These are phyloP conservation scores for Aphyosemion australe DNA, from an alignment of 2,113 vertebrate genomes.

Conservation along the genomic window DNA sequence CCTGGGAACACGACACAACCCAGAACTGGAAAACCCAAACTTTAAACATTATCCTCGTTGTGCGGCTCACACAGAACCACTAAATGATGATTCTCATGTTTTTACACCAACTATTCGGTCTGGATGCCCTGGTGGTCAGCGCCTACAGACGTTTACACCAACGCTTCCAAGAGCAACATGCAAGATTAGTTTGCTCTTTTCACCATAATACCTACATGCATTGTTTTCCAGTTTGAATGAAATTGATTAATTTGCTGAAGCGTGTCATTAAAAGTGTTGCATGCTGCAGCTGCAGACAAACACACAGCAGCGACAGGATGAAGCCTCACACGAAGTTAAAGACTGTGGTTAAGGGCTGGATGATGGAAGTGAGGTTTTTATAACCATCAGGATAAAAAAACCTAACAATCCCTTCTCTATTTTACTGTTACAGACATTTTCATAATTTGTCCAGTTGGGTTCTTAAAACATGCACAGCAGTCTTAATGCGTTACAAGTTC, in stretches of 20 bases:
- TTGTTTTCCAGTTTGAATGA: constrained; percentile 35
- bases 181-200: constrained; percentile 3
- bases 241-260: constrained; percentile 23
- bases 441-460: constrained; percentile 6
- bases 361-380: constrained; percentile 7
- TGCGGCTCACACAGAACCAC: constrained; percentile 40
- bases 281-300: constrained; percentile 35
- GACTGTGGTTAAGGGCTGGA: constrained; percentile 44
- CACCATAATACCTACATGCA: constrained; percentile 38
- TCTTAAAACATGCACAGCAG: constrained; percentile 1
- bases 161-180: constrained; percentile 43
- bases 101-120: constrained; percentile 38
- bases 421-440: constrained; percentile 19
- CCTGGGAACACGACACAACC: constrained; percentile 16
- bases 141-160: constrained; percentile 46
- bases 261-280: constrained; percentile 30
- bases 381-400: background rate
- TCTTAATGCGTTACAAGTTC: background rate
- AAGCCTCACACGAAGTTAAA: constrained; percentile 20
- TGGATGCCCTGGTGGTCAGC: constrained; percentile 33
- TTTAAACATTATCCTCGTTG: constrained; percentile 53
- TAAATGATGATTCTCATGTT: constrained; percentile 49
- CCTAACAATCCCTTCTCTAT: constrained; percentile 26
- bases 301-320: too few species aligned
- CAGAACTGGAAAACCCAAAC: constrained; percentile 8